Evolutionary conservation across 2,113 vertebrate genomes (phyloP).

Genomic region (Oreochromis tanganicae): DNA sequence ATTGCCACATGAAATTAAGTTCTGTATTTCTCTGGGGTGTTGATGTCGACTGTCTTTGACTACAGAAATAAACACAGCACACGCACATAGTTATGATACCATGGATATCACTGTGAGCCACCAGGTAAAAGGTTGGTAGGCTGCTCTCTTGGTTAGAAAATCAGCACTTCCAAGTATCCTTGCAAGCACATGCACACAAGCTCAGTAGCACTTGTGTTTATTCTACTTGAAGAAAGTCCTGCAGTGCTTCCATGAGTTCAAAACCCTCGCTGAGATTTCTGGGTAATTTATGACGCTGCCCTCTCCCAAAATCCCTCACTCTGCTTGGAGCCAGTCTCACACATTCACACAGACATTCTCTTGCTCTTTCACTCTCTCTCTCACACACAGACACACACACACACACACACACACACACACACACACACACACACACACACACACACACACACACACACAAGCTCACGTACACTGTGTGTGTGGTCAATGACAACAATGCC

Average conservation of each 20-base stretch:
- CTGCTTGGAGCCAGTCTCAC: not conserved
- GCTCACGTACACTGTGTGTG: not conserved
- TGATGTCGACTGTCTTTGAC: not conserved
- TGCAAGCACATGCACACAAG: not conserved
- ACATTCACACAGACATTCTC: not conserved
- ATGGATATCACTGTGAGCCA: not conserved
- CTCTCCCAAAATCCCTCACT: conserved; percentile 10
- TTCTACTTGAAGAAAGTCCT: conserved; percentile 10
- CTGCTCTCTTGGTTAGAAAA: not conserved
- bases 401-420: not conserved
- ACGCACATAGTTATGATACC: not conserved
- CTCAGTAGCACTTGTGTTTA: not conserved
- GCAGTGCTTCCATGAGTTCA: conserved; percentile 21
- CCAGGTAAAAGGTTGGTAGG: not conserved
- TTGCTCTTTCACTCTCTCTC: not conserved
- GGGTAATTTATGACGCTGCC: conserved; percentile 49
- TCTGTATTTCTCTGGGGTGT: not conserved
- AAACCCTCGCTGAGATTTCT: conserved; percentile 34
- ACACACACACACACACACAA: not conserved
- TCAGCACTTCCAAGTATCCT: not conserved
- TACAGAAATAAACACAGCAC: not conserved
- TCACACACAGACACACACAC: not conserved
- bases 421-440: not conserved
- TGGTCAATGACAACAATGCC: not conserved
- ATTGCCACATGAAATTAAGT: not conserved